A percentile compares a stretch with the other conserved stretches of the same genome.
Conservation (phyloP, 2,888 invertebrate genomes). For the Piscicola geometra region DNA sequence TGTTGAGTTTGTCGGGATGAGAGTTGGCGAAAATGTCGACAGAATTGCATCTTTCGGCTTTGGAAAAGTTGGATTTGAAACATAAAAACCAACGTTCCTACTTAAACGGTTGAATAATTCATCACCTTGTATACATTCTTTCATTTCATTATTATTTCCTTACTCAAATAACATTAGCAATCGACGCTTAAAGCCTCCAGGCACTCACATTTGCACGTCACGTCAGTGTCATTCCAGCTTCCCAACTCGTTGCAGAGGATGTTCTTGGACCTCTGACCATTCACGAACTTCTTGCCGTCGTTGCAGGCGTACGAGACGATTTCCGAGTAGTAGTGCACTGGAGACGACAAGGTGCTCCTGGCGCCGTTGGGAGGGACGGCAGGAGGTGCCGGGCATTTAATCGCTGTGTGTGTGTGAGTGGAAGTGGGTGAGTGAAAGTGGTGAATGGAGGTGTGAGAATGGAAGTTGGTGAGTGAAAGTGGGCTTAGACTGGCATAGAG, state of each 20-base stretch:
- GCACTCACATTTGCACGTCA: conserved; percentile 41
- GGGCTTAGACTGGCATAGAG: too few relatives aligned
- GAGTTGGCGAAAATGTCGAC: conserved; percentile 34
- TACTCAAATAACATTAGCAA: not conserved
- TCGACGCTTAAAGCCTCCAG: not conserved
- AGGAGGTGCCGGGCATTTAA: conserved; percentile 36
- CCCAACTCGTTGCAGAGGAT: conserved; percentile 41
- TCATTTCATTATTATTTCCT: not conserved
- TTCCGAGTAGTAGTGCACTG: conserved; percentile 34
- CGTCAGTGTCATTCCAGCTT: conserved; percentile 42
- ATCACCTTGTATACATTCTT: too few relatives aligned
- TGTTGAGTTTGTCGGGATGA: conserved; percentile 39
- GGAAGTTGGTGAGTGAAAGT: not conserved
- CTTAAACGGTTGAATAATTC: too few relatives aligned
- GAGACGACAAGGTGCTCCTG: conserved; percentile 1
- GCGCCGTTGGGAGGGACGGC: not conserved
- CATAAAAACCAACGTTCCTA: too few relatives aligned
- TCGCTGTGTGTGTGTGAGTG: conserved; percentile 33
- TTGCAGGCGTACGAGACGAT: conserved; percentile 38
- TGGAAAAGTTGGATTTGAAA: not conserved
- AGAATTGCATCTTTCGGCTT: conserved; percentile 43
- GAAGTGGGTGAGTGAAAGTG: too few relatives aligned
- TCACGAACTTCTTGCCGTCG: conserved; percentile 40
- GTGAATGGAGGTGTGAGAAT: not conserved
- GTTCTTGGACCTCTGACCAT: conserved; percentile 38